Base-by-base conservation (phyloP, 2,888 invertebrate species). In the Camptogramma bilineatum region DNA sequence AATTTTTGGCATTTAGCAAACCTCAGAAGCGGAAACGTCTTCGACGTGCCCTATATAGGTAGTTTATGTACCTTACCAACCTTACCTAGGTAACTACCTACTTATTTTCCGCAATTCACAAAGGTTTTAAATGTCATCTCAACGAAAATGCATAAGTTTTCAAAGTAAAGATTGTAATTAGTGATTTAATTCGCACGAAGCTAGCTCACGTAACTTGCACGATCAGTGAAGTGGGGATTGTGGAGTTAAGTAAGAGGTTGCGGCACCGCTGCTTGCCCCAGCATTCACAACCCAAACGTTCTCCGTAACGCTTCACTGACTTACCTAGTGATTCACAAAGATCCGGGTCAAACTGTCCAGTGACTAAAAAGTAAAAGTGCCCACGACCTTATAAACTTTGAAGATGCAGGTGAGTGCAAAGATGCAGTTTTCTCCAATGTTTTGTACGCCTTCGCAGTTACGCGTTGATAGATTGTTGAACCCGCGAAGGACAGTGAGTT, bases 161-260 rank as follows among this genome's bases (percentile, higher is more conserved):
- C 10, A 7, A 13, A 46, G 50, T 52, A 44, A 47, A 57, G 47
- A 62, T 59, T 28, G 60, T 18, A 59, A 53, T 47, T 31, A 54
- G 21, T 53, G 52, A 64, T 64, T 64, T 61, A 58, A 61, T 62
- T 68, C 61, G 46, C 62, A 55, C 56, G 53, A 55, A 68, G 61
- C 58, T 24, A 19, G 55, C 57, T 66, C 66, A 66, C 66, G 66
- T 66, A 62, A 66, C 66, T 51, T 52, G 18, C 21, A 50, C 47
- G 54, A 54, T 58, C 52, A 34, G 52, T 58, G 51, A 62, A 62
- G 66, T 53, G 66, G 83, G 85, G 85, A 79, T 81, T 76, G 77
- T 61, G 56, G 73, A 78, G 87, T 92, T 92, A 88, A 89, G 91
- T 92, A 92, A 92, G 91, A 87, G 84, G 90, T 93, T 92, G 91